Evolutionary conservation across 1,140 invertebrate species (phyloP), one percentile per base, ranked within the genome.

Genomic region (Hycleus cichorii): DNA sequence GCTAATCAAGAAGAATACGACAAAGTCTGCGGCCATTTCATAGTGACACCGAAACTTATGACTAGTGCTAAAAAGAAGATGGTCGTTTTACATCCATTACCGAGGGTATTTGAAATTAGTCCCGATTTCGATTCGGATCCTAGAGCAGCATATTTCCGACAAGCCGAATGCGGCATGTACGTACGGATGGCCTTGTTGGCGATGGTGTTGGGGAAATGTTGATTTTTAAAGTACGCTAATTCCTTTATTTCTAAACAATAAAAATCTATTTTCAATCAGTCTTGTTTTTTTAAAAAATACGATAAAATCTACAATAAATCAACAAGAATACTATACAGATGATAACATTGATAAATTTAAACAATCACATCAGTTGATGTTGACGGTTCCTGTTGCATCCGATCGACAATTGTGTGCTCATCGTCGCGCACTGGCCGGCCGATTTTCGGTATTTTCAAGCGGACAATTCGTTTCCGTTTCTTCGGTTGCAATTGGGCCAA

Each of bases 51-150:
- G 9, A 85, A 97, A 67, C 66, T 98, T 44, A 97, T 99, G 94
- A 95, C 93, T 0, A 82, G 83, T 39, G 95, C 96, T 0, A 95
- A 96, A 64, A 86, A 86, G 58, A 88, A 86, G 59, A 97, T 97
- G 86, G 87, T 96, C 3, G 95, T 99, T 0, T 90, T 99, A 86
- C 97, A 99, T 78, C 97, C 97, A 0, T 73, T 99, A 40, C 97
- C 97, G 0, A 81, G 97, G 51, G 85, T 96, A 0, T 86, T 90
- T 71, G 97, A 99, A 78, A 98, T 99, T 57, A 93, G 88, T 62
- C 80, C 87, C 1, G 91, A 95, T 62, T 90, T 99, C 64, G 97
- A 99, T 73, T 86, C 83, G 0, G 97, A 99, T 79, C 93, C 95
- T 0, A 76, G 97, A 47, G 96, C 97, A 2, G 97, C 95, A 0